Base-by-base conservation (phyloP, 2,797 vertebrate genomes). In the Erethizon dorsatum region DNA sequence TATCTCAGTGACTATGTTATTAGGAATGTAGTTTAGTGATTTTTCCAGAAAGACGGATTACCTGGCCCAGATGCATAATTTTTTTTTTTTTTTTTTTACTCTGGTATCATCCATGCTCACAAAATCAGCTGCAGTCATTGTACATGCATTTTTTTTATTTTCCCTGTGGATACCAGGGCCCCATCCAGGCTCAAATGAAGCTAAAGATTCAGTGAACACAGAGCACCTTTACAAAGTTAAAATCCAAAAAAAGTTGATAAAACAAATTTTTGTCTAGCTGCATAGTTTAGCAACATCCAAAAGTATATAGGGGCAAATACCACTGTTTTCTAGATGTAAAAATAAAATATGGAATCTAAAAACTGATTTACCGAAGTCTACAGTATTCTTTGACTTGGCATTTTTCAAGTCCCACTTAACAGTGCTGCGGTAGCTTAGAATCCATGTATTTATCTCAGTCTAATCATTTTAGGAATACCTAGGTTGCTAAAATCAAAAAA, bases 1-100 rank as follows among this genome's bases (percentile, higher is more conserved):
- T 83, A 88, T 92, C 88, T 95, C 54, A 65, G 71, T 86, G 90
- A 97, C 93, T 96, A 2, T 83, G 73, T 93, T 97, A 95, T 92
- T 96, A 97, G 88, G 67, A 90, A 93, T 88, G 71, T 63, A 88
- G 63, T 22, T 95, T 92, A 86, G 82, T 47, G 80, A 86, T 96
- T 94, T 96, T 96, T 95, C 78, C 82, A 93, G 94, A 67, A 96
- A 96, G 89, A 97, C 0, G 0, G 88, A 96, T 93, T 93, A 95
- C 71, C 82, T 92, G 57, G 85, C 85, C 82, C 91, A 97, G 92
- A 97, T 97, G 93, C 93, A 75, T 96, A 92, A 96, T 69, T 61
- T 65, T 65, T 65, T 65, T 63, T 57, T 56, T 56, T 54, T 56
- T 13, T 26, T 61, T 94, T 91, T 96, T 73, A 90, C 65, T 78